Evolutionary conservation across 2,113 vertebrate genomes (phyloP), one percentile per base, ranked within the genome.

Genomic region (Calyptomena viridis): DNA sequence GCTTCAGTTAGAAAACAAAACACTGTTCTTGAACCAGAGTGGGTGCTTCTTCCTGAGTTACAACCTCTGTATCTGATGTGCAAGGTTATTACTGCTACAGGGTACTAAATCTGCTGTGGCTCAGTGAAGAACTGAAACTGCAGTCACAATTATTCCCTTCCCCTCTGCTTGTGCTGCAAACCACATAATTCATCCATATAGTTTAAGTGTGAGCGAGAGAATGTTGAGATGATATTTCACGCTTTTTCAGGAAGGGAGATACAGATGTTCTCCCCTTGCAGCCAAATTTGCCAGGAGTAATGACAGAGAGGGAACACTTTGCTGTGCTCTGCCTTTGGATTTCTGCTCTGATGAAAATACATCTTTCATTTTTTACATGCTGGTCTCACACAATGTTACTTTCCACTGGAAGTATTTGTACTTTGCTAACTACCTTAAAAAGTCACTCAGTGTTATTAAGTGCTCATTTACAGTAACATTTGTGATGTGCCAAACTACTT

Each of bases 401-500:
- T 84, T 55, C 49, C 42, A 47, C 9, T 59, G n/a, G n/a, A 90
- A 80, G 77, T 23, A 77, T 49, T 58, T 56, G 14, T 66, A 63
- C 78, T 80, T 91, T 35, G 35, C 52, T 87, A 85, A 56, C n/a
- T 76, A 42, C 44, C 24, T 78, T 80, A 64, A 79, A 75, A 81
- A 89, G 69, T 94, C 74, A 71, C 63, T 81, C 49, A 33, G 44
- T 76, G 53, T 53, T 92, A 89, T 83, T 92, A 95, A 96, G 63
- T 72, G 59, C 27, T 92, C 55, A 77, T 93, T 89, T 89, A 79
- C 88, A 88, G 82, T 63, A 90, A 83, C 28, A 69, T 84, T 73
- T 93, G 68, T 86, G 85, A 90, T 90, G 85, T 85, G 74, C 55
- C 52, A 77, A 87, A 87, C 79, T 76, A 89, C 82, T 93, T 80